A percentile compares a stretch with the other conserved stretches of the same genome.
Conservation (phyloP, 1,140 invertebrate species). For the Papilio xuthus region DNA sequence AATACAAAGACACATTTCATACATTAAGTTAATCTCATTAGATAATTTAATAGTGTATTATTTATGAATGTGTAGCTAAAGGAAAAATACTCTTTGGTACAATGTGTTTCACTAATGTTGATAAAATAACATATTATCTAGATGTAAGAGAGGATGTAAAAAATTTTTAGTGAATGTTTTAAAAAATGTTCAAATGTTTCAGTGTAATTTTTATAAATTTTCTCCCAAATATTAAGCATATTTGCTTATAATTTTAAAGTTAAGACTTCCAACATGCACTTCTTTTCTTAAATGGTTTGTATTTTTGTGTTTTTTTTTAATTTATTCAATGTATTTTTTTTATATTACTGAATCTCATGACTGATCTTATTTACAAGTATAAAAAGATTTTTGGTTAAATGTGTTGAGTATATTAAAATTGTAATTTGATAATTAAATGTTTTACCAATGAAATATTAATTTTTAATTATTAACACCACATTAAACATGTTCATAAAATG, state of each 20-base stretch:
- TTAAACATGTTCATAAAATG: background rate
- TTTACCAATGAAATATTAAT: background rate
- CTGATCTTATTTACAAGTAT: background rate
- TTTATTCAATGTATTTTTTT: background rate
- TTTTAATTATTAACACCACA: background rate
- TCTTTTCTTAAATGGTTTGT: background rate
- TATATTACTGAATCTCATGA: background rate
- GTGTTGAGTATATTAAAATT: background rate
- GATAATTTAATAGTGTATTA: background rate
- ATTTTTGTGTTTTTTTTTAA: background rate
- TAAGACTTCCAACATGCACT: background rate
- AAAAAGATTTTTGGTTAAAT: background rate
- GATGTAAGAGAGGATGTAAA: no score
- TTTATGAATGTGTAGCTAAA: background rate
- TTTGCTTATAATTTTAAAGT: background rate
- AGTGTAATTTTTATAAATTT: background rate
- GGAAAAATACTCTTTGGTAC: no score
- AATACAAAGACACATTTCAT: background rate
- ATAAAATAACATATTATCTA: background rate
- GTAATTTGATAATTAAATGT: background rate
- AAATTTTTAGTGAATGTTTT: no score
- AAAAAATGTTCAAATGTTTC: background rate
- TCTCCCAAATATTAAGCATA: background rate
- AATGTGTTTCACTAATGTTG: no score
- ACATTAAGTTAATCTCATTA: slow-evolving; percentile 3